Evolutionary conservation across 2,797 vertebrate species (phyloP).

Genomic region (Sorex maritimensis): DNA sequence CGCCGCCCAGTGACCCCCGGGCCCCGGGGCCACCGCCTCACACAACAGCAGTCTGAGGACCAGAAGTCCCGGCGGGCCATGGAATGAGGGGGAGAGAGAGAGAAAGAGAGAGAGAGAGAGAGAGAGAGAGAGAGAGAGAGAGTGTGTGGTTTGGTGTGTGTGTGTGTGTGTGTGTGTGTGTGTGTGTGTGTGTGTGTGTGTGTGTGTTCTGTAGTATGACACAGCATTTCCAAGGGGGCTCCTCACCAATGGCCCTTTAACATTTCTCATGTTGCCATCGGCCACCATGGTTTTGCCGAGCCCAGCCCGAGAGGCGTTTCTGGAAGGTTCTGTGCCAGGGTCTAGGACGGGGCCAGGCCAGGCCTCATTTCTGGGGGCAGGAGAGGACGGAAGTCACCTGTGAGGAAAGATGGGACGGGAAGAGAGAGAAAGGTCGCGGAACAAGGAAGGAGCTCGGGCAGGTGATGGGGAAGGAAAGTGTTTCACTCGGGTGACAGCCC

Average conservation of each 20-base stretch:
- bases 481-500: not conserved
- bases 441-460: not conserved
- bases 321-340: not conserved
- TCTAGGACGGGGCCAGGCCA: accelerated
- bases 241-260: no score
- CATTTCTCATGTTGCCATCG: no score
- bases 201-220: no score
- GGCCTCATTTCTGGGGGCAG: not conserved
- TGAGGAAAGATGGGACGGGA: not conserved
- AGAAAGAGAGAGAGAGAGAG: no score
- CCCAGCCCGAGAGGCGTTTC: not conserved
- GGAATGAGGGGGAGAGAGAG: not conserved
- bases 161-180: no score
- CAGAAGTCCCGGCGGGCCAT: not conserved
- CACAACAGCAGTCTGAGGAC: no score
- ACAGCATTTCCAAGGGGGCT: no score
- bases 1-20: not conserved
- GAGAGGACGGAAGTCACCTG: not conserved
- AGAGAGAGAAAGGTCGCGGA: not conserved
- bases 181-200: no score
- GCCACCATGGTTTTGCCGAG: no score
- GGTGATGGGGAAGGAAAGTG: not conserved
- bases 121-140: no score
- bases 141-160: no score
- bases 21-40: not conserved